phyloP scores from a whole-genome alignment of 2,797 vertebrate genomes.

The Tenualosa ilisha region DNA sequence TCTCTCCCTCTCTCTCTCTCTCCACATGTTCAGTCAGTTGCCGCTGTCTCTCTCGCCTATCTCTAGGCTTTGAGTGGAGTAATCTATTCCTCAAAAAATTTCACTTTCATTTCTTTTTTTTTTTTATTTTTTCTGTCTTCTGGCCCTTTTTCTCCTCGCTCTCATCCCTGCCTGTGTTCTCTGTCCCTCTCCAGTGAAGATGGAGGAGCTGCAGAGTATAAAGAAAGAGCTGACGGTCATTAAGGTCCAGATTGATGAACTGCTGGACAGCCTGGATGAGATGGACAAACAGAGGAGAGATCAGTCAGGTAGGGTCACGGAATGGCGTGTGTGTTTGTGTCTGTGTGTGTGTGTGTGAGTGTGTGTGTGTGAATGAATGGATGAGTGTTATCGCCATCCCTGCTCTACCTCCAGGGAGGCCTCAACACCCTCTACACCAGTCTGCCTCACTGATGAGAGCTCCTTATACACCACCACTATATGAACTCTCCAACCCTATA shows the following conservation, averaged over 20 bases:
- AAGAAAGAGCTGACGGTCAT: slow-evolving; percentile 69
- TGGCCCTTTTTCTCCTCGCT: neutral
- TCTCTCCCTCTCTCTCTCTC: neutral
- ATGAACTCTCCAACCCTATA: neutral
- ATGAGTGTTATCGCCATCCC: neutral
- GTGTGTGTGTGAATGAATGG: slow-evolving; percentile 42
- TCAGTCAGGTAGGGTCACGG: slow-evolving; percentile 17
- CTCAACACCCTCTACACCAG: neutral
- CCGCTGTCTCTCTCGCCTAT: neutral
- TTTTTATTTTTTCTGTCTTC: no score
- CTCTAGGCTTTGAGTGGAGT: neutral
- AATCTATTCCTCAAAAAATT: neutral
- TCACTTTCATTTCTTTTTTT: neutral
- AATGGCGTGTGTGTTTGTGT: slow-evolving; percentile 10
- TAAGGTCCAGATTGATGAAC: slow-evolving; percentile 71
- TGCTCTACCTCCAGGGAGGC: neutral
- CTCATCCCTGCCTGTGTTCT: slow-evolving; percentile 19
- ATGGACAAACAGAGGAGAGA: slow-evolving; percentile 65
- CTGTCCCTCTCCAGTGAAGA: slow-evolving; percentile 59
- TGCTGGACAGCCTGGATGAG: slow-evolving; percentile 68
- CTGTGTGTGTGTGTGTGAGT: slow-evolving; percentile 34
- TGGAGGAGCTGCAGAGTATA: slow-evolving; percentile 67
- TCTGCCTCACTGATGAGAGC: neutral
- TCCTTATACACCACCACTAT: neutral
- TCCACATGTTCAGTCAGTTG: neutral